Percentiles rank a stretch among this genome's conserved stretches.
Conservation (phyloP, 1,140 invertebrate genomes). For the Halictus rubicundus region DNA sequence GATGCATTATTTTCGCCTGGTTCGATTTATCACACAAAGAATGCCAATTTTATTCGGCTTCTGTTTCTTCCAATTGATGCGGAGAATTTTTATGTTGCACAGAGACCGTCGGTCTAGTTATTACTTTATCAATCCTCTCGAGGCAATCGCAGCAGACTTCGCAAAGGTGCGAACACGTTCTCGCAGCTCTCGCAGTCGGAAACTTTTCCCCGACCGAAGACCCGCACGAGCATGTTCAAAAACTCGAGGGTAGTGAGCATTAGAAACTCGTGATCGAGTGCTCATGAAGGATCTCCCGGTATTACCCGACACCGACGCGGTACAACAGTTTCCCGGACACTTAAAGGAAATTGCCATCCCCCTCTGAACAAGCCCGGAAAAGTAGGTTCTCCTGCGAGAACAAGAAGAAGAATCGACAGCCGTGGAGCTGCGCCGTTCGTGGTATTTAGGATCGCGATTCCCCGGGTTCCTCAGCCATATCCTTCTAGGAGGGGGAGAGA, state of each 20-base stretch:
- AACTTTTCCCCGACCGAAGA: neutral
- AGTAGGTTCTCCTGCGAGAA: neutral
- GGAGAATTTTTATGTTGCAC: too few species aligned
- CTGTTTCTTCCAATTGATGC: too few species aligned
- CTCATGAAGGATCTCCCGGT: neutral
- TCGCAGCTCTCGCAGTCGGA: too few species aligned
- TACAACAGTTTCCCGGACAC: neutral
- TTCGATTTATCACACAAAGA: too few species aligned
- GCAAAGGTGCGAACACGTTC: too few species aligned
- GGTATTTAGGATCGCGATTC: conserved; percentile 7
- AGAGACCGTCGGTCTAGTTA: too few species aligned
- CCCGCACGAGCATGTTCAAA: neutral
- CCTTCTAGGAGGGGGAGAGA: neutral
- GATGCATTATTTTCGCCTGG: too few species aligned
- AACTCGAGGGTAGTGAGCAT: neutral
- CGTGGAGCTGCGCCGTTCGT: neutral
- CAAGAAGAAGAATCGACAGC: conserved; percentile 5
- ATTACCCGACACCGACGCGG: neutral
- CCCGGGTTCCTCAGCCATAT: neutral
- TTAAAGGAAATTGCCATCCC: neutral
- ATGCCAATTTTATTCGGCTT: too few species aligned
- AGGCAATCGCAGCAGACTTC: too few species aligned
- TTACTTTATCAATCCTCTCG: too few species aligned
- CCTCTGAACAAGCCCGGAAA: neutral
- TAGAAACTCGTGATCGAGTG: neutral